Conservation (phyloP, 2,113 vertebrate species). For the Prinia subflava region DNA sequence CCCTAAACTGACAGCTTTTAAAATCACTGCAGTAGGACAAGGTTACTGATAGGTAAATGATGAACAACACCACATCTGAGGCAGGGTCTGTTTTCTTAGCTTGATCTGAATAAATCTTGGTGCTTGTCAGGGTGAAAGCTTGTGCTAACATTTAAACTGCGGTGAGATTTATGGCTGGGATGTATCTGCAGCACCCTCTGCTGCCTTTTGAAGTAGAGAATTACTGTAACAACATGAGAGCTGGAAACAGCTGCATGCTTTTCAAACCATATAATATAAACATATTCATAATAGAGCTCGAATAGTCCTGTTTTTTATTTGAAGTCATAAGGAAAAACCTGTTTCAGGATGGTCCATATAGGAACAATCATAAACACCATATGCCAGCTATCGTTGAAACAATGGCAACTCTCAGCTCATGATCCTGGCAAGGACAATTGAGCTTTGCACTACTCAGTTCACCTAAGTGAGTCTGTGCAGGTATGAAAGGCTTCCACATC, state of each 20-base stretch:
- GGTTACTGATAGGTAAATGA: not conserved
- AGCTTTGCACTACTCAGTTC: not conserved
- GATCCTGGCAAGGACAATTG: not conserved
- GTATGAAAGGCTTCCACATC: not conserved
- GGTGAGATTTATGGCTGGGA: slow-evolving; percentile 1
- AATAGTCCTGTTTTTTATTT: not conserved
- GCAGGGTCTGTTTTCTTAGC: not conserved
- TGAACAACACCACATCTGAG: not conserved
- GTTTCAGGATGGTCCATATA: not conserved
- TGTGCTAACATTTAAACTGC: not conserved
- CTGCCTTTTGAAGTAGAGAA: slow-evolving; percentile 16
- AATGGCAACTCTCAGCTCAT: not conserved
- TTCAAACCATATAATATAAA: not conserved
- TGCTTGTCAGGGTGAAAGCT: not conserved
- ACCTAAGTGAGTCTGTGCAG: not conserved
- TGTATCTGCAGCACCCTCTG: slow-evolving; percentile 57
- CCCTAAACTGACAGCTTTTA: not conserved
- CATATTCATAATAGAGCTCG: not conserved
- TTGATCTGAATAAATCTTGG: not conserved
- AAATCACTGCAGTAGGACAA: not conserved
- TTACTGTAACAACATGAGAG: not conserved
- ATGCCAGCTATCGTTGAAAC: not conserved
- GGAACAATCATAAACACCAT: not conserved
- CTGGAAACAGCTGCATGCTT: not conserved
- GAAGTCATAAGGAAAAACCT: not conserved